These are phyloP conservation scores for Apogon talboti DNA, from an alignment of 2,797 vertebrate genomes.

Conservation along the genomic window DNA sequence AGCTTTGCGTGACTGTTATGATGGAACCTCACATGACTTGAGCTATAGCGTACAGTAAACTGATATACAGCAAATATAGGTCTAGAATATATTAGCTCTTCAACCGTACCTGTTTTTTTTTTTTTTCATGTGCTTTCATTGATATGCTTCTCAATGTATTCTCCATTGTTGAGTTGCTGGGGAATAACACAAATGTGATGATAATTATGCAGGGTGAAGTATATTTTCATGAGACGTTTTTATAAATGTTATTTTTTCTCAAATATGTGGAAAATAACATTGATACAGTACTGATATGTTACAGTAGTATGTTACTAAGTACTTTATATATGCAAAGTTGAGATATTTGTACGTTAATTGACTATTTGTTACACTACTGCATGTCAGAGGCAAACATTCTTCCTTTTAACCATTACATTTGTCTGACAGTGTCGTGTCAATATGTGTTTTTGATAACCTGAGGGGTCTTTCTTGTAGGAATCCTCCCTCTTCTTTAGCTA, in stretches of 20 bases:
- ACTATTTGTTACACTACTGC: too few relatives aligned
- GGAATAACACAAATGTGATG: conserved; percentile 44
- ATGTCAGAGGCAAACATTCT: too few relatives aligned
- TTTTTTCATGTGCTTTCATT: conserved; percentile 15
- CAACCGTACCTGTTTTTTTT: neutral
- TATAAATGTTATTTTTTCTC: conserved; percentile 10
- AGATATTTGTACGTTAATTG: too few relatives aligned
- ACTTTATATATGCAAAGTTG: too few relatives aligned
- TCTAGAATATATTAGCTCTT: conserved; percentile 26
- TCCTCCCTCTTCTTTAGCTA: too few relatives aligned
- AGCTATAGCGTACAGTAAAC: neutral
- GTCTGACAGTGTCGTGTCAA: too few relatives aligned
- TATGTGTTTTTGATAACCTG: too few relatives aligned
- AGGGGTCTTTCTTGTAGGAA: too few relatives aligned
- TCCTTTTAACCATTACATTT: too few relatives aligned
- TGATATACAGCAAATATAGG: conserved; percentile 5
- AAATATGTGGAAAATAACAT: too few relatives aligned
- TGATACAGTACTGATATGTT: too few relatives aligned
- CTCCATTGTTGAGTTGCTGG: conserved; percentile 38
- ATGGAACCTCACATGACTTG: conserved; percentile 3
- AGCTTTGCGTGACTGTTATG: conserved; percentile 33
- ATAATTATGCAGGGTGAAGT: conserved; percentile 42
- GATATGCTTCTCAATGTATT: conserved; percentile 16
- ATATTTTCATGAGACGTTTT: conserved; percentile 36
- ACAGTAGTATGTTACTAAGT: too few relatives aligned